Base-by-base conservation (phyloP, 2,113 vertebrate genomes). In the Rutilus rutilus region DNA sequence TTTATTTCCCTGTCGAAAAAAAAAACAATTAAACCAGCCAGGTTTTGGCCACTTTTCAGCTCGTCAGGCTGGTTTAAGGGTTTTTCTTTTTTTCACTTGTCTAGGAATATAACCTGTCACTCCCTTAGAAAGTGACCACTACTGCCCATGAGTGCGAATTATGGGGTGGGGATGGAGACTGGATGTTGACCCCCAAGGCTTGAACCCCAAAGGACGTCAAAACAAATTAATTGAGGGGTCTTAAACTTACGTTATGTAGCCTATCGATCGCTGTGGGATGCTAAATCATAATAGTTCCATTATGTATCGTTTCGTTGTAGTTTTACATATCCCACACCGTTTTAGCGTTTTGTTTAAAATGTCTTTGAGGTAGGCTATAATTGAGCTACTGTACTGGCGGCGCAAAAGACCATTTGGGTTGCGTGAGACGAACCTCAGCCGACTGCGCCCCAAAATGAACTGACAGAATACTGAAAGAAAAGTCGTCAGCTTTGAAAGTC, bases 401-500 rank as follows among this genome's bases (percentile, higher is more conserved):
- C 67, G 33, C 33, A 4, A 2, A 39, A 42, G 0, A 8, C 71
- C 5, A 39, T 11, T 42, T 36, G 30, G 65, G 2, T 74, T 74
- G 14, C 73, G 73, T 39, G 69, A n/a, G 39, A 23, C 21, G 33
- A 39, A 69, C 30, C 30, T 69, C 65, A 69, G 19, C 69, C 11
- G 69, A 25, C 69, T 74, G 69, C 69, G 42, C 73, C 73, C 73
- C 73, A 75, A 47, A 47, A 75, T 50, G 25, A 64, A 75, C 73
- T 50, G 73, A 27, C 42, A 75, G 23, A 74, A 73, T 42, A 12
- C 9, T 6, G 33, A 75, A 75, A 27, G 42, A 50, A 74, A 50
- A 50, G n/a, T 75, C 73, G n/a, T 75, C 12, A n/a, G 21, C 39
- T 75, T 47, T 50, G 23, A 75, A 75, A 75, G 73, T 75, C 39